Base-by-base conservation (phyloP, 2,797 vertebrate genomes). In the Furcifer pardalis region DNA sequence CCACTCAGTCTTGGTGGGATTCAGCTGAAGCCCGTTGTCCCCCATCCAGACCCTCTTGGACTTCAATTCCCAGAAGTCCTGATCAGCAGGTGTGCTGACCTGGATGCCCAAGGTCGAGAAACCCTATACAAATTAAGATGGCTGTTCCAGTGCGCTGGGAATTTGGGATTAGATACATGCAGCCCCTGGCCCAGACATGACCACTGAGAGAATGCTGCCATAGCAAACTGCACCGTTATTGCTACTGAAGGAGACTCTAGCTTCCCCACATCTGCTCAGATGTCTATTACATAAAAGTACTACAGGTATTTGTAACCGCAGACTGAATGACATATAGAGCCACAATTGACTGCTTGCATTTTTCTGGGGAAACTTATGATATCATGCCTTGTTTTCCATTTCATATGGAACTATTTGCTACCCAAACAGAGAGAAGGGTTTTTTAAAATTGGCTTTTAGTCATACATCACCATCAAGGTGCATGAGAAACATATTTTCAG, bases 101-200 rank as follows among this genome's bases (percentile, higher is more conserved):
- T n/a, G n/a, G n/a, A n/a, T n/a, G n/a, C n/a, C n/a, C n/a, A n/a
- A n/a, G n/a, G n/a, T n/a, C n/a, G n/a, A n/a, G n/a, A n/a, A n/a
- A n/a, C n/a, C n/a, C n/a, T n/a, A 87, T 81, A 83, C 62, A 86
- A 82, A 90, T 80, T 77, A 77, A 56, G 68, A 72, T 23, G 2
- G 32, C 3, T 79, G 37, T 72, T 62, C 66, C 30, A 32, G 49
- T 21, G 15, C 44, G 1, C 30, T 72, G 15, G 60, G 49, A 66
- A 79, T n/a, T 15, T 37, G 15, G 25, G 32, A n/a, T 52, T 52
- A 49, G 25, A 42, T 49, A 9, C 46, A 32, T 23, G n/a, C 63
- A n/a, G 21, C 62, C 15, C 25, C 30, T 68, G 63, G 37, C 13
- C 4, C 32, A 40, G 75, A 44, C 49, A 60, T 1, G 4, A 40